Percentiles rank a stretch among this genome's conserved stretches.
Conservation (phyloP, 2,797 vertebrate species). For the Gallinago solitaria region DNA sequence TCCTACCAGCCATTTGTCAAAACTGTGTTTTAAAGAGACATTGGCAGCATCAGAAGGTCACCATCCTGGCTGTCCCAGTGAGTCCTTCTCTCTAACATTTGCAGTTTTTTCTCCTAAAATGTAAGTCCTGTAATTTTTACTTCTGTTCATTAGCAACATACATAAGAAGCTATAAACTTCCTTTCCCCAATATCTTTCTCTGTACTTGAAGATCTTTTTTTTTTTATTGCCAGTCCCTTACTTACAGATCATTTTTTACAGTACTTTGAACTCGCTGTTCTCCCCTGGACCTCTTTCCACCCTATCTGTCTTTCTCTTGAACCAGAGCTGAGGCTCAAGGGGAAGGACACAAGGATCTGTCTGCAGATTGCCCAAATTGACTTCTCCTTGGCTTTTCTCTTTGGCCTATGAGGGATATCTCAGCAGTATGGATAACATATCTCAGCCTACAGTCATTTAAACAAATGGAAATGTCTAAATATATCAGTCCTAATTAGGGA, state of each 20-base stretch:
- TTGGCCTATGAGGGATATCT: background rate
- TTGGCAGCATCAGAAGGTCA: background rate
- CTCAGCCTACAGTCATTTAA: background rate
- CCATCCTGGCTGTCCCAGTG: background rate
- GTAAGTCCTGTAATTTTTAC: background rate
- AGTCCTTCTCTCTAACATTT: rapidly evolving
- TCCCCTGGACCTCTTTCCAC: background rate
- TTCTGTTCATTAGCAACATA: background rate
- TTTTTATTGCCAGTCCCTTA: background rate
- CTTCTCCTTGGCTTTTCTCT: background rate
- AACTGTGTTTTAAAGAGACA: background rate
- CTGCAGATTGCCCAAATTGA: background rate
- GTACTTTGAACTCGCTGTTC: background rate
- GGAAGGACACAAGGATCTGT: background rate
- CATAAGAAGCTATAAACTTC: background rate
- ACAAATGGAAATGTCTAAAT: background rate
- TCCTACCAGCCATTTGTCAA: background rate
- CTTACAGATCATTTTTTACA: no score
- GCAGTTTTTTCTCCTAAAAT: background rate
- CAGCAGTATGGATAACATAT: background rate
- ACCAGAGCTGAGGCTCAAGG: background rate
- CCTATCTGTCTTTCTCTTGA: background rate
- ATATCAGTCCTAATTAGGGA: background rate
- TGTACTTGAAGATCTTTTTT: background rate
- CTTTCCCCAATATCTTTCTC: background rate